Evolutionary conservation across 2,113 vertebrate genomes (phyloP).

Genomic region (Melanocharis versteri): DNA sequence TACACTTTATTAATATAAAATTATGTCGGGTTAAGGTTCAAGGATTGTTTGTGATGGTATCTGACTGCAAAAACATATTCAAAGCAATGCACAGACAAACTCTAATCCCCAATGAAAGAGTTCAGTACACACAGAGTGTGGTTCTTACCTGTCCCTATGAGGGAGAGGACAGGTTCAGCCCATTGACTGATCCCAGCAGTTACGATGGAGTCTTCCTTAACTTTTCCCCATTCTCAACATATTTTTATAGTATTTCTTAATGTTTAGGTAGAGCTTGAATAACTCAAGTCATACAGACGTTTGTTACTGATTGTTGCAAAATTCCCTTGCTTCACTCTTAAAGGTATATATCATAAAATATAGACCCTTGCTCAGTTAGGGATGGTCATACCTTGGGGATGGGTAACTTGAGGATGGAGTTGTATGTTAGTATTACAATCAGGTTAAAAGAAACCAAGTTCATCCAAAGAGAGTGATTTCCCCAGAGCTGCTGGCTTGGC

Average conservation of each 20-base stretch:
- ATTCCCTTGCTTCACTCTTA: not conserved
- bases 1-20: not conserved
- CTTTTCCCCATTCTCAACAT: not conserved
- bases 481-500: not conserved
- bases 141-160: not conserved
- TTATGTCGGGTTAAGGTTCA: not conserved
- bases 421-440: not conserved
- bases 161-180: not conserved
- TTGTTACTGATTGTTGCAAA: not conserved
- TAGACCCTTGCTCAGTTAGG: not conserved
- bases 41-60: not conserved
- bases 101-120: not conserved
- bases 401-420: not conserved
- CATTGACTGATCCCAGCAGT: not conserved
- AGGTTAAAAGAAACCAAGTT: not conserved
- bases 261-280: not conserved
- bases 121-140: not conserved
- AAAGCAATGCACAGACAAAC: not conserved
- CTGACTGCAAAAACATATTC: not conserved
- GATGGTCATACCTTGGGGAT: not conserved
- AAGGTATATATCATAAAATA: not conserved
- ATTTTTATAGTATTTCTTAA: not conserved
- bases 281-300: not conserved
- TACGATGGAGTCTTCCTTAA: not conserved
- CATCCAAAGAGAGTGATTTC: fast-evolving